Evolutionary conservation across 2,797 vertebrate genomes (phyloP).

Genomic region (Yasuhikotakia modesta): DNA sequence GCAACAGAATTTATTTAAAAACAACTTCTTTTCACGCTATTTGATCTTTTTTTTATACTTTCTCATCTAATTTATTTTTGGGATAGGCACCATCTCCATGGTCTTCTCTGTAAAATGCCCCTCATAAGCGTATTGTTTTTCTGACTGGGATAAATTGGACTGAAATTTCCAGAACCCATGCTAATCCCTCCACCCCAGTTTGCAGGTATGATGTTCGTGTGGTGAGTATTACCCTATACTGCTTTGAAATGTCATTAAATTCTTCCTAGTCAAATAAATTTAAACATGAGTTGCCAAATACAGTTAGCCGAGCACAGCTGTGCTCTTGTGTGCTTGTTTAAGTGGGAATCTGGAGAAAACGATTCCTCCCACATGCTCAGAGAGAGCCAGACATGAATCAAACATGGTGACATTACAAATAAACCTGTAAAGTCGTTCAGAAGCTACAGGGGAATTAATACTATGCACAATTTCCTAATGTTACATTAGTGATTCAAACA

Average conservation of each 20-base stretch:
- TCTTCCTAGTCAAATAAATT: constrained; percentile 25
- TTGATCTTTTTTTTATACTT: too few species aligned
- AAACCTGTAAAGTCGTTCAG: constrained; percentile 37
- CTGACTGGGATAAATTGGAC: background rate
- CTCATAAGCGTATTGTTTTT: too few species aligned
- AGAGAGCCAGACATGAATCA: constrained; percentile 31
- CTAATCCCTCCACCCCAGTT: constrained; percentile 1
- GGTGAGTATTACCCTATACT: constrained; percentile 16
- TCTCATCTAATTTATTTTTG: too few species aligned
- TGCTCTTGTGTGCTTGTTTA: constrained; percentile 22
- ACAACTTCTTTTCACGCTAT: too few species aligned
- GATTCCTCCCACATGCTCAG: constrained; percentile 31
- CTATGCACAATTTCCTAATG: constrained; percentile 7
- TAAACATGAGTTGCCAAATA: constrained; percentile 30
- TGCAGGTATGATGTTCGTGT: background rate
- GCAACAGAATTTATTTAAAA: too few species aligned
- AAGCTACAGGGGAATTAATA: constrained; percentile 29
- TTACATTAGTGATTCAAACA: constrained; percentile 37
- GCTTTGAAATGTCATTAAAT: constrained; percentile 23
- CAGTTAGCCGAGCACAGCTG: constrained; percentile 30
- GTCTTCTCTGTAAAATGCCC: background rate
- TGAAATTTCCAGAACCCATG: constrained; percentile 1
- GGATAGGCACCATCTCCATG: background rate
- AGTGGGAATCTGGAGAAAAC: constrained; percentile 22
- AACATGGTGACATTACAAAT: constrained; percentile 38